phyloP scores from a whole-genome alignment of 2,113 vertebrate genomes.

The Candoia aspera region DNA sequence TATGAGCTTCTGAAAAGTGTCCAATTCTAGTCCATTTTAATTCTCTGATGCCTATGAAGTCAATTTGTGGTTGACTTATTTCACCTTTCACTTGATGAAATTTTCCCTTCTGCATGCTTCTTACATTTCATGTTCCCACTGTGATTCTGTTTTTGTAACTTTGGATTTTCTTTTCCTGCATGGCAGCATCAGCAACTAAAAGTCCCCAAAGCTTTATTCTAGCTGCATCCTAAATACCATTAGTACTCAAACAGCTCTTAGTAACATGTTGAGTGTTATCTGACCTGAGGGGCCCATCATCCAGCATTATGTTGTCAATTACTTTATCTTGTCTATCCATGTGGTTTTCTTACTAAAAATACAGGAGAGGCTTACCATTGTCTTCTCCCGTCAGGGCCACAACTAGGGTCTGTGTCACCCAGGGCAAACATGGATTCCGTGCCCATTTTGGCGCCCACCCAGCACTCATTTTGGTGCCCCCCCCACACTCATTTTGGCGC shows the following conservation, averaged over 20 bases:
- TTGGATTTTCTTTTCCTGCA: neutral
- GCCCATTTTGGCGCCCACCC: no score
- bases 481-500: no score
- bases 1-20: neutral
- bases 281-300: neutral
- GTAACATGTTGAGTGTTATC: neutral
- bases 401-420: no score
- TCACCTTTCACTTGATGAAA: neutral
- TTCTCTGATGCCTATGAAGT: neutral
- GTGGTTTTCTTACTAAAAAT: neutral
- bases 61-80: neutral
- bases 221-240: neutral
- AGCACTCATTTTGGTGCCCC: no score
- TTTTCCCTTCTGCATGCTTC: neutral
- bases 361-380: neutral
- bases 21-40: neutral
- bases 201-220: neutral
- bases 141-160: neutral
- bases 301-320: neutral
- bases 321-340: neutral
- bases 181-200: neutral
- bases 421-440: no score
- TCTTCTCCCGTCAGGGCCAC: no score
- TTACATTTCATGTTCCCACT: neutral
- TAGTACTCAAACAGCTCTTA: neutral